Base-by-base conservation (phyloP, 1,140 invertebrate species). In the Drosophila kurseongensis region DNA sequence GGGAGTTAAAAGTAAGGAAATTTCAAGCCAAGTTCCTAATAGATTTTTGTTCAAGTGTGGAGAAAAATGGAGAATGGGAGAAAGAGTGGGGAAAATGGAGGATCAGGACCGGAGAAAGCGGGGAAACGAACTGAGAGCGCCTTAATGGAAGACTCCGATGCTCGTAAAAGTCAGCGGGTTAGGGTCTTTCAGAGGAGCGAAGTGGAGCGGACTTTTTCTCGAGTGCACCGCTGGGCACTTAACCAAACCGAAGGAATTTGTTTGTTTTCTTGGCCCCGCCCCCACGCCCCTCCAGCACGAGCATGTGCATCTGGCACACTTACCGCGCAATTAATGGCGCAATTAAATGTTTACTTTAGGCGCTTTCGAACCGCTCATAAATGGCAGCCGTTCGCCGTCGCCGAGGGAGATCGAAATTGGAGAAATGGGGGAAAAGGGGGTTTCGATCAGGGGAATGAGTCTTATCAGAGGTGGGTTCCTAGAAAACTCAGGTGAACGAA, bases 311-410 rank as follows among this genome's bases (percentile, higher is more conserved):
- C 84, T 88, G 84, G 84, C 84, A 88, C 85, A 88, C 84, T 88
- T 88, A 78, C 84, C 72, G 76, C 73, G 77, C 84, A 88, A 88
- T 88, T 88, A 88, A 88, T 88, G 85, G 80, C 80, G 73, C 84
- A 88, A 89, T 89, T 88, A 89, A 89, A 89, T 89, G 84, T 88
- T 88, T 89, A 89, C 84, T 84, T 88, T 90, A 83, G 79, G 57
- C 84, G 83, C 83, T 83, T 79, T 76, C 72, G 44, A 88, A 60
- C 79, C 62, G 51, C 75, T 67, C 74, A 78, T 85, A 73, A 85
- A 80, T 85, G 80, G 80, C 72, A 60, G 80, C 44, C 69, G 58
- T 62, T 47, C 56, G 14, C 51, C 57, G 16, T 48, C 50, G 27
- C 52, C 23, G 38, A 58, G 69, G 76, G 66, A 47, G 71, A 76